Percentiles rank a stretch among this genome's conserved stretches.
These are phyloP conservation scores for Proterorhinus semilunaris DNA, from an alignment of 2,113 vertebrate genomes.

Conservation along the genomic window DNA sequence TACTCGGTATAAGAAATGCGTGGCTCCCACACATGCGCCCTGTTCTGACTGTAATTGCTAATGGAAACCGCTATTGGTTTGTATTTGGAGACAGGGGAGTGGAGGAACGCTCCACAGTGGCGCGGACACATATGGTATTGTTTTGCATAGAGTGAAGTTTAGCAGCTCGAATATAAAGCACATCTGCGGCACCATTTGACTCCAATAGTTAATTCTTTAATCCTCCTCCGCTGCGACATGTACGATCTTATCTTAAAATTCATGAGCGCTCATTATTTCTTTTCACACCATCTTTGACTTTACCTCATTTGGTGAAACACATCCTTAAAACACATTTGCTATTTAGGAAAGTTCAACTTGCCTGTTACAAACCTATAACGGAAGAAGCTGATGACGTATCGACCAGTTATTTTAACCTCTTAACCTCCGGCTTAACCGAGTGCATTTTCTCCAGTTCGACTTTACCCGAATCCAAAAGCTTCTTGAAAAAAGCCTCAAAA, in stretches of 20 bases:
- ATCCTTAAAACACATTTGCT: not conserved
- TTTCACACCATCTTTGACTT: constrained; percentile 21
- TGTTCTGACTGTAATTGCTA: constrained; percentile 42
- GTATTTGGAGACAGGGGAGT: constrained; percentile 46
- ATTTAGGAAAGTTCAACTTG: no score
- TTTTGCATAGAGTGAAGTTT: constrained; percentile 54
- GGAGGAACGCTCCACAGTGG: constrained; percentile 47
- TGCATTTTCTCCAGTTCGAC: no score
- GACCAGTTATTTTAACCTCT: no score
- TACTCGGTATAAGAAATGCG: constrained; percentile 22
- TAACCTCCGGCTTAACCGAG: no score
- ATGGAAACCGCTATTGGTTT: constrained; percentile 69
- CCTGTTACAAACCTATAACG: no score
- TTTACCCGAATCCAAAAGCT: no score
- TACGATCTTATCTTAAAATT: constrained; percentile 51
- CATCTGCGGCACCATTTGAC: constrained; percentile 40
- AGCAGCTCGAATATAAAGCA: constrained; percentile 31
- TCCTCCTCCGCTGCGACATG: constrained; percentile 54
- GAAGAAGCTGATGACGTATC: no score
- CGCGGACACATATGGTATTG: constrained; percentile 65
- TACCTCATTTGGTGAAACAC: constrained; percentile 46
- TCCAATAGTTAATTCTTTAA: constrained; percentile 32
- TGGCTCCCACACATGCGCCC: constrained; percentile 7
- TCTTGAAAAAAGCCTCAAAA: no score
- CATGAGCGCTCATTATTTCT: constrained; percentile 26